Evolutionary conservation across 2,888 invertebrate species (phyloP).

Genomic region (Acrobasis suavella): DNA sequence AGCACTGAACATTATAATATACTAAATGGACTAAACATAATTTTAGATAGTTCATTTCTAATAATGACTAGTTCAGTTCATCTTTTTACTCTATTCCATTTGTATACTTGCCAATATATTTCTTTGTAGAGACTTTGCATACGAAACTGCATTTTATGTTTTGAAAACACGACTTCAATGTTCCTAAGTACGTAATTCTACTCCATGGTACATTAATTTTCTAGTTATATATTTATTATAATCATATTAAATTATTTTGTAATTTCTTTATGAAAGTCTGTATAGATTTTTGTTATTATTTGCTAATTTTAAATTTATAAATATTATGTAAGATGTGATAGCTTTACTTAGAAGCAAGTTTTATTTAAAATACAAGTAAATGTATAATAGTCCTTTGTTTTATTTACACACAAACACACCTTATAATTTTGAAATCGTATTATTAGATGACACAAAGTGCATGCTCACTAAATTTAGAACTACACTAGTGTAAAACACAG

Average conservation of each 20-base stretch:
- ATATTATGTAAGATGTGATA: slow-evolving; percentile 76
- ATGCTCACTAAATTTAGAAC: slow-evolving; percentile 40
- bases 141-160: slow-evolving; percentile 54
- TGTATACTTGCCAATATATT: slow-evolving; percentile 66
- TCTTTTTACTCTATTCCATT: slow-evolving; percentile 47
- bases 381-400: slow-evolving; percentile 67
- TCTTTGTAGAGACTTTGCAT: slow-evolving; percentile 44
- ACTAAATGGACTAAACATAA: slow-evolving; percentile 22
- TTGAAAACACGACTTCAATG: slow-evolving; percentile 59
- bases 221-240: slow-evolving; percentile 55
- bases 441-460: slow-evolving; percentile 53
- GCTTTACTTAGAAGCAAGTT: slow-evolving; percentile 79
- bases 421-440: slow-evolving; percentile 54
- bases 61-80: slow-evolving; percentile 28
- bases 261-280: slow-evolving; percentile 66
- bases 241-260: slow-evolving; percentile 65
- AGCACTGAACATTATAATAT: slow-evolving; percentile 18
- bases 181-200: slow-evolving; percentile 64
- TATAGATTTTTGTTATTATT: slow-evolving; percentile 72
- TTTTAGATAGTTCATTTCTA: slow-evolving; percentile 32
- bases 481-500: slow-evolving; percentile 1
- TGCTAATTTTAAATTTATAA: slow-evolving; percentile 63
- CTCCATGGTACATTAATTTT: slow-evolving; percentile 47
- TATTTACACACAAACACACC: slow-evolving; percentile 71
- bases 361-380: slow-evolving; percentile 76